Conservation (phyloP, 2,797 vertebrate species). For the Hyperoplus lanceolatus region DNA sequence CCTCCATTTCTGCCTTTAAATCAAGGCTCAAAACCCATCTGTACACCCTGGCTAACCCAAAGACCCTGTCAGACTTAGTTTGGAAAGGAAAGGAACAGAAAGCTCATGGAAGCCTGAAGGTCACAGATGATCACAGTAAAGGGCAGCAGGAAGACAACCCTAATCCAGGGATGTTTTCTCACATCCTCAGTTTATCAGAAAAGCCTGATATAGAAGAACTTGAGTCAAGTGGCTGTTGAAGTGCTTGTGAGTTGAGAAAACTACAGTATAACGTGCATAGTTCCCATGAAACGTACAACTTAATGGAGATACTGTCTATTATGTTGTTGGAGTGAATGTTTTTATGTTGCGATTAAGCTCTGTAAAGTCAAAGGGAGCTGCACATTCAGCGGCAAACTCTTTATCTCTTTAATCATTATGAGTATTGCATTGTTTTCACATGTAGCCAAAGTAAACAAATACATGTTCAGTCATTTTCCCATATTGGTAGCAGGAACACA, state of each 20-base stretch:
- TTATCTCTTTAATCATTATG: neutral
- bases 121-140: slow-evolving; percentile 46
- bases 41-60: neutral
- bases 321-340: neutral
- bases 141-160: slow-evolving; percentile 40
- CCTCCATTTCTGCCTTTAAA: too few species aligned
- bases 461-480: neutral
- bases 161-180: slow-evolving; percentile 58
- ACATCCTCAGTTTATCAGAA: slow-evolving; percentile 53
- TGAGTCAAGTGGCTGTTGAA: slow-evolving; percentile 26
- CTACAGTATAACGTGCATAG: neutral
- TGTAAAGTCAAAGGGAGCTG: neutral
- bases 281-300: slow-evolving; percentile 8
- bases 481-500: neutral
- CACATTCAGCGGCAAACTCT: neutral
- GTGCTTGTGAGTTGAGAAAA: slow-evolving; percentile 19
- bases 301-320: neutral
- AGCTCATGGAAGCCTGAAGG: slow-evolving; percentile 41
- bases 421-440: neutral
- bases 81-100: slow-evolving; percentile 39
- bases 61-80: slow-evolving; percentile 41
- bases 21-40: too few species aligned
- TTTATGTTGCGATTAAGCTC: neutral
- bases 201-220: slow-evolving; percentile 44
- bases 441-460: neutral